A percentile compares a stretch with the other conserved stretches of the same genome.
phyloP scores from a whole-genome alignment of 2,888 invertebrate genomes.

The Charanyca ferruginea region DNA sequence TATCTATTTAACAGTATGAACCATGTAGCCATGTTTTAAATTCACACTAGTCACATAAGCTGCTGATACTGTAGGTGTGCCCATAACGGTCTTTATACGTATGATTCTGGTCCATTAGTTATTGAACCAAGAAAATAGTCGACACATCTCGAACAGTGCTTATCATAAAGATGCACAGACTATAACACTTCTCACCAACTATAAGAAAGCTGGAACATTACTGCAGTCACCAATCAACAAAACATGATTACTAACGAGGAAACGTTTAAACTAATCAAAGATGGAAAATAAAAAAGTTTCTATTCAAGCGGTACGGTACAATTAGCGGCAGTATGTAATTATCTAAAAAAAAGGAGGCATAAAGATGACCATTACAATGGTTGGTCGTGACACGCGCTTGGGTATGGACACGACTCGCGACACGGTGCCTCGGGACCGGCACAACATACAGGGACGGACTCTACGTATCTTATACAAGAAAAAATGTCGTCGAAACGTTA shows the following conservation, averaged over 20 bases:
- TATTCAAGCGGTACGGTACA: slow-evolving; percentile 51
- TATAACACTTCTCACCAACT: neutral
- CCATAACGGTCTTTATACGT: too few species aligned
- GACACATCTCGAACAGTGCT: too few species aligned
- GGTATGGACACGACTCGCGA: slow-evolving; percentile 60
- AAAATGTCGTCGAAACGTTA: neutral
- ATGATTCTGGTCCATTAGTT: too few species aligned
- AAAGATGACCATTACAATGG: slow-evolving; percentile 69
- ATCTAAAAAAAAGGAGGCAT: slow-evolving; percentile 62
- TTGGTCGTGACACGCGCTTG: slow-evolving; percentile 62
- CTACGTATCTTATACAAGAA: neutral
- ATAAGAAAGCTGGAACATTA: slow-evolving; percentile 22
- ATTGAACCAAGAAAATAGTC: too few species aligned
- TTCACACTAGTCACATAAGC: too few species aligned
- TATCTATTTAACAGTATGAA: too few species aligned
- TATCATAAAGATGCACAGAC: too few species aligned
- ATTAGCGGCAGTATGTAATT: slow-evolving; percentile 66
- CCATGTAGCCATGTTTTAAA: too few species aligned
- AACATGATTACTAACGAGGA: slow-evolving; percentile 51
- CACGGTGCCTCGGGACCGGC: slow-evolving; percentile 41
- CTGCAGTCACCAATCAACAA: slow-evolving; percentile 31
- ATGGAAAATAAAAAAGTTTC: slow-evolving; percentile 54
- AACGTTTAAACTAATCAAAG: slow-evolving; percentile 53
- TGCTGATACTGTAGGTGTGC: too few species aligned
- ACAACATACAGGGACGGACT: slow-evolving; percentile 52